Evolutionary conservation across 2,797 vertebrate species (phyloP), one percentile per base, ranked within the genome.

Genomic region (Sebastes matsubarae): DNA sequence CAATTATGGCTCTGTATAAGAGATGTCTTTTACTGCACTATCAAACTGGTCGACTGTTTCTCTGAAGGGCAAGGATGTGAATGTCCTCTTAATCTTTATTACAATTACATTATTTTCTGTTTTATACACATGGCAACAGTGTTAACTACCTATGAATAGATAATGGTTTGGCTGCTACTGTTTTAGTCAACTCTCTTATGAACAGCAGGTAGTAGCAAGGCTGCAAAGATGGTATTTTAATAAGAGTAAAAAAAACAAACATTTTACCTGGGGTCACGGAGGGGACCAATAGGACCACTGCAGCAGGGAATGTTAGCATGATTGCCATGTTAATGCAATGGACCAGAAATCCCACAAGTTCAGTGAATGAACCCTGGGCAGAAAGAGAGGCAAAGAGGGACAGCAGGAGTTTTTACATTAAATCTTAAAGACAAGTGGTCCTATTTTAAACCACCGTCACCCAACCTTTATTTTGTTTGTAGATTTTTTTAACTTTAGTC

Each of bases 191-290:
- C 46, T 11, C 16, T 52, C 32, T 80, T 68, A 54, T 74, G 75
- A 52, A 27, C 16, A 80, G 68, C 50, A 14, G n/a, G 52, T 60
- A 18, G 75, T 4, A 68, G 55, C 68, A 59, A 61, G 29, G 50
- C n/a, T 69, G 57, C 69, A 75, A 52, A 60, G 79, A 67, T 60
- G 22, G 30, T 55, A 68, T 76, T 83, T 69, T 57, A 55, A 83
- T 18, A 80, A 72, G 3, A 29, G 6, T 6, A 69, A 29, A 63
- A 58, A 50, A 78, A 30, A 38, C 34, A 8, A 65, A 59, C 16
- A 63, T 75, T 85, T 92, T 93, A 98, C 98, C 97, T 95, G 97
- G 96, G 52, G 97, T 98, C 82, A 97, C 87, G 68, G 97, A 97
- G 38, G 93, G 91, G 12, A 97, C 93, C 29, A 89, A 54, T 30